Evolutionary conservation across 2,888 invertebrate species (phyloP).

Genomic region (Laothoe populi): DNA sequence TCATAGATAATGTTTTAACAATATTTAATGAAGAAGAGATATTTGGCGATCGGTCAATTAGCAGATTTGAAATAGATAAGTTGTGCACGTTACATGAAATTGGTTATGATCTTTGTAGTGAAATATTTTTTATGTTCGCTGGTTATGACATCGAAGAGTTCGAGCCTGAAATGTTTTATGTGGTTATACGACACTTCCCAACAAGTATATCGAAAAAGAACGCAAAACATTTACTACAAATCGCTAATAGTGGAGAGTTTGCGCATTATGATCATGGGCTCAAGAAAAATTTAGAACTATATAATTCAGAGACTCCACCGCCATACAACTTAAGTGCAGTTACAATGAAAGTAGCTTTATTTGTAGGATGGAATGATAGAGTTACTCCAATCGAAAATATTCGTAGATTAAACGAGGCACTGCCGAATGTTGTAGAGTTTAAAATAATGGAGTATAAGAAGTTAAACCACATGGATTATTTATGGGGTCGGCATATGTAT

Average conservation of each 20-base stretch:
- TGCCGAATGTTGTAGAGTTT: slow-evolving; percentile 48
- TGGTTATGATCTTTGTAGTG: slow-evolving; percentile 24
- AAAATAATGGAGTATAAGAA: slow-evolving; percentile 38
- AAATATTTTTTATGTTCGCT: slow-evolving; percentile 38
- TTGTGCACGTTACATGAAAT: slow-evolving; percentile 17
- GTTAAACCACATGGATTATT: slow-evolving; percentile 50
- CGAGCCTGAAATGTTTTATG: slow-evolving; percentile 67
- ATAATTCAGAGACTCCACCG: slow-evolving; percentile 35
- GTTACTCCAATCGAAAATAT: slow-evolving; percentile 59
- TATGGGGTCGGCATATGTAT: slow-evolving; percentile 46
- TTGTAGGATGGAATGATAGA: slow-evolving; percentile 81
- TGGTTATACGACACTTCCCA: slow-evolving; percentile 44
- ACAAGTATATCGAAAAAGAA: slow-evolving; percentile 45
- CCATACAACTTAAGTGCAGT: slow-evolving; percentile 47
- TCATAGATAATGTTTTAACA: slow-evolving; percentile 21
- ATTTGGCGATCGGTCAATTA: slow-evolving; percentile 16
- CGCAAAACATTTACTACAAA: slow-evolving; percentile 43
- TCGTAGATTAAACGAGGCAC: slow-evolving; percentile 1
- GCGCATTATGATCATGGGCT: slow-evolving; percentile 17
- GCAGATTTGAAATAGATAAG: not conserved
- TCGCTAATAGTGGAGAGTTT: slow-evolving; percentile 9
- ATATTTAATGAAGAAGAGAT: slow-evolving; percentile 23
- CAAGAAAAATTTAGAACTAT: slow-evolving; percentile 12
- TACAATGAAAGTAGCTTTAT: slow-evolving; percentile 53
- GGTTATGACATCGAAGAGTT: slow-evolving; percentile 81